Evolutionary conservation across 2,113 vertebrate genomes (phyloP), one percentile per base, ranked within the genome.

Genomic region (Psittacus erithacus): DNA sequence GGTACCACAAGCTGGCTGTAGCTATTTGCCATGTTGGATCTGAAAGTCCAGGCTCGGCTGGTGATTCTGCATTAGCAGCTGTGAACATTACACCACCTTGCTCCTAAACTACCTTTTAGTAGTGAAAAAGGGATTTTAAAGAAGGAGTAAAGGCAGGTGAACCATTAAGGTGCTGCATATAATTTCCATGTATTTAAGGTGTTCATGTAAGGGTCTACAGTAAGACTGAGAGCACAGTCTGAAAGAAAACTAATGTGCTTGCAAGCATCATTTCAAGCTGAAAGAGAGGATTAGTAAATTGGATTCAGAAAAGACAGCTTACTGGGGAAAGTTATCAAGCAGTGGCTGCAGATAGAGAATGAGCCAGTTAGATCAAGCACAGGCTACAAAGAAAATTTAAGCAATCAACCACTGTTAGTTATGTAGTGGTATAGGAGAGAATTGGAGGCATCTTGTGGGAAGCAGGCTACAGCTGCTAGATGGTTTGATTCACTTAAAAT

Each of bases 381-480:
- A 62, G 65, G 49, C 52, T 63, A 64, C 17, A 24, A 33, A 84
- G 38, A 55, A 94, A 80, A 89, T 70, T 44, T 64, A 64, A 57
- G 44, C n/a, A 86, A 62, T 43, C 35, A 84, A 62, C 38, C 65
- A 22, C n/a, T 13, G 13, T 80, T 68, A 88, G 76, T 83, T 38
- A 38, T 65, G 82, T 79, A 38, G 38, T 64, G 43, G 50, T 57
- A 67, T 7, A 65, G 52, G 70, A 49, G 71, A 73, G 63, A 85
- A 84, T 7, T 70, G 67, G 50, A 91, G 59, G 59, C 86, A 47
- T 27, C 75, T 91, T 95, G 80, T 92, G 82, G 91, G 88, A 86
- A 96, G 64, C 10, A 44, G 39, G 44, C 44, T 67, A 55, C 15
- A 69, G 75, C 73, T 95, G 71, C 39, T 82, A 44, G 3, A 31